Evolutionary conservation across 1,140 invertebrate genomes (phyloP).

Genomic region (Psix sp.): DNA sequence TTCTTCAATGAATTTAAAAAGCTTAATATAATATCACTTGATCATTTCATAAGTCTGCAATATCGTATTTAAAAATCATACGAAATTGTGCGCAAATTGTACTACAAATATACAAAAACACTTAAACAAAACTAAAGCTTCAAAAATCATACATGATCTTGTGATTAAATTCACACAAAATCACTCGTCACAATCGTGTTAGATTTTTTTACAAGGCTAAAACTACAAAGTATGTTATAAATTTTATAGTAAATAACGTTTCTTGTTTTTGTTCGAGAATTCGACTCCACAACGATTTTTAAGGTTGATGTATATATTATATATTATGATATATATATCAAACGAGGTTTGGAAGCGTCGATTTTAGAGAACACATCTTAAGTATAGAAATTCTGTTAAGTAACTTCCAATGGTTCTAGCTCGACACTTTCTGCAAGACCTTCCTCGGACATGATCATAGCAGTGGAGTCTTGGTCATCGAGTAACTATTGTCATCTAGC

Average conservation of each 20-base stretch:
- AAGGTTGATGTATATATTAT: neutral
- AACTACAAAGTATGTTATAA: too few relatives aligned
- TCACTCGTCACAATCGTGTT: too few relatives aligned
- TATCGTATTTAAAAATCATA: slow-evolving; percentile 24
- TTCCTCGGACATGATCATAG: slow-evolving; percentile 43
- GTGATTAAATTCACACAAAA: neutral
- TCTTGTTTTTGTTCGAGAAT: neutral
- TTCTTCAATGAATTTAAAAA: too few relatives aligned
- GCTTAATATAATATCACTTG: too few relatives aligned
- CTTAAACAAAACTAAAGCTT: slow-evolving; percentile 1
- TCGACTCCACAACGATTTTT: neutral
- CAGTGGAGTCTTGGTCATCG: slow-evolving; percentile 48
- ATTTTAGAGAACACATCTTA: neutral
- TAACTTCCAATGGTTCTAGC: slow-evolving; percentile 45
- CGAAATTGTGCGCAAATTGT: slow-evolving; percentile 25
- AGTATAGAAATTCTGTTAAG: slow-evolving; percentile 9
- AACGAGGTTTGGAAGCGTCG: neutral
- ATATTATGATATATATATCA: neutral
- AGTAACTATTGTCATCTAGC: slow-evolving; percentile 63
- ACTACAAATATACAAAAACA: slow-evolving; percentile 37
- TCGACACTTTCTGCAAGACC: slow-evolving; percentile 42
- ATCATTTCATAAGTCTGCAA: too few relatives aligned
- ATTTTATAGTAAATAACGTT: neutral
- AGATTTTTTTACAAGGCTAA: too few relatives aligned
- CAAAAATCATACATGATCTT: slow-evolving; percentile 10